Evolutionary conservation across 1,140 invertebrate species (phyloP).

Genomic region (Matsumurasca onukii): DNA sequence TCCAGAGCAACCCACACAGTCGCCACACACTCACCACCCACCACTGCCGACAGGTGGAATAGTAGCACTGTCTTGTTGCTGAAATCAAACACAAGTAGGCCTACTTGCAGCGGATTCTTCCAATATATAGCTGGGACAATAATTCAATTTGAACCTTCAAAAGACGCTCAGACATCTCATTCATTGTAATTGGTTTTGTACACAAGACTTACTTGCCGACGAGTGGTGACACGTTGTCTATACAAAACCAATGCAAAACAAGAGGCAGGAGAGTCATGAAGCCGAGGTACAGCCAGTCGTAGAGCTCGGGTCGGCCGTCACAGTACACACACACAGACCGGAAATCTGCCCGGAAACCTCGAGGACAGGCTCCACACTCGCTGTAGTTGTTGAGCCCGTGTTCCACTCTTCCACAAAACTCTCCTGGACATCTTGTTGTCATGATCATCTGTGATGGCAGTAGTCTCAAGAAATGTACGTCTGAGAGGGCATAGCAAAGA

Average conservation of each 20-base stretch:
- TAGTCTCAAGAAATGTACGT: too few species aligned
- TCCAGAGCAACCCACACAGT: constrained; percentile 78
- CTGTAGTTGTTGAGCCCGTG: constrained; percentile 67
- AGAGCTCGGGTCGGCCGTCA: constrained; percentile 72
- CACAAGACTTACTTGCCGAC: constrained; percentile 68
- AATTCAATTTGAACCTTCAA: too few species aligned
- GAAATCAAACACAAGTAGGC: neutral
- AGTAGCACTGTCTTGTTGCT: constrained; percentile 58
- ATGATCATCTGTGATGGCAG: too few species aligned
- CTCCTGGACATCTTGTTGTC: constrained; percentile 66
- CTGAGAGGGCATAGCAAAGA: too few species aligned
- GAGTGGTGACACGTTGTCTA: constrained; percentile 75
- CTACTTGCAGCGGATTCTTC: too few species aligned
- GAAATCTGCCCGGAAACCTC: constrained; percentile 70
- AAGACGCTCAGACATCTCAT: too few species aligned
- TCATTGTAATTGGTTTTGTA: too few species aligned
- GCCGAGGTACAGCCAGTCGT: constrained; percentile 92
- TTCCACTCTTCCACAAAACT: constrained; percentile 78
- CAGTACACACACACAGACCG: constrained; percentile 75
- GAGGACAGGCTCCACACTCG: constrained; percentile 82
- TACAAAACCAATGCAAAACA: constrained; percentile 89
- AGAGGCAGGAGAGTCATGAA: constrained; percentile 88
- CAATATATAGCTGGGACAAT: neutral
- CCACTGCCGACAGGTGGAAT: constrained; percentile 75
- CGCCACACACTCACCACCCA: constrained; percentile 66